These are phyloP conservation scores for Leptonema lineaticorne DNA, from an alignment of 1,140 invertebrate species.

Conservation along the genomic window DNA sequence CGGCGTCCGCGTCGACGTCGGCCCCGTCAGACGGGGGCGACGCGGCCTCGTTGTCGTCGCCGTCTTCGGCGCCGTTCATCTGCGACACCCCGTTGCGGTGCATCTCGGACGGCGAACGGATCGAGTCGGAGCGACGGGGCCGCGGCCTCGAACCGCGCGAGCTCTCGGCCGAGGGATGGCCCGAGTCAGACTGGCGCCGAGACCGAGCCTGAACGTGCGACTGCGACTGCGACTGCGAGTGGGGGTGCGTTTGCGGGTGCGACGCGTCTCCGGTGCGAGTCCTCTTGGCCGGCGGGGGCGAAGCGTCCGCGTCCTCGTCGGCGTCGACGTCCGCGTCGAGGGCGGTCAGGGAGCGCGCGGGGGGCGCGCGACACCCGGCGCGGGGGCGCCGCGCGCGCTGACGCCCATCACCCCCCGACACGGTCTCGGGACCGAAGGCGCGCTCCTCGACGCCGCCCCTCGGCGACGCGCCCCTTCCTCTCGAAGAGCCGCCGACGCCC, in stretches of 20 bases:
- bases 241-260: slow-evolving; percentile 42
- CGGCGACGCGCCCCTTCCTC: neutral
- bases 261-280: no score
- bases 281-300: slow-evolving; percentile 17
- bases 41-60: no score
- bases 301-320: neutral
- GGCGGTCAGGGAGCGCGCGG: slow-evolving; percentile 49
- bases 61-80: neutral
- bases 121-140: neutral
- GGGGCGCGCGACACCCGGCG: slow-evolving; percentile 35
- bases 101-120: slow-evolving; percentile 21
- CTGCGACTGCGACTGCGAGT: slow-evolving; percentile 27
- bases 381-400: slow-evolving; percentile 20
- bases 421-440: neutral
- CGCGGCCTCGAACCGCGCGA: no score
- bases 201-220: neutral
- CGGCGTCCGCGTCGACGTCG: slow-evolving; percentile 43
- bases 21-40: slow-evolving; percentile 44
- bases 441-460: neutral
- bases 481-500: neutral
- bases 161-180: no score
- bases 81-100: slow-evolving; percentile 32
- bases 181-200: slow-evolving; percentile 43
- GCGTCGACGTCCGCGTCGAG: slow-evolving; percentile 46
- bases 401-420: slow-evolving; percentile 3